Evolutionary conservation across 2,113 vertebrate species (phyloP), one percentile per base, ranked within the genome.

Genomic region (Lycocorax pyrrhopterus): DNA sequence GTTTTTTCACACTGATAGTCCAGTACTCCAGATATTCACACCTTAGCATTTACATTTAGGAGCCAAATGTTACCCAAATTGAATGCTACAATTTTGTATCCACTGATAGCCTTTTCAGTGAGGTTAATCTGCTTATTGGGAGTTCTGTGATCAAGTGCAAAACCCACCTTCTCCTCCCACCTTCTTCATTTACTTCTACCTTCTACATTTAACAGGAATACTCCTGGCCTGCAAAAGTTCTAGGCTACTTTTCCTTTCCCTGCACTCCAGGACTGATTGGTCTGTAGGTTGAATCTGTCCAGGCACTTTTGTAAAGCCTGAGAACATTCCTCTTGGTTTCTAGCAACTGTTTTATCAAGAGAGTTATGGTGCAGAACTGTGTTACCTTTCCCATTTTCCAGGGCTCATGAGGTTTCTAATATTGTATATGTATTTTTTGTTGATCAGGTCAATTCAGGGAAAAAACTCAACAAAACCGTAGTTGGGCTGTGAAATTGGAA

Each of bases 391-490:
- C 51, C 27, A 10, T 51, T 71, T 93, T 6, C 26, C 46, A 25
- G 26, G 16, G 20, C 6, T 55, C 15, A 0, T 32, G 73, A 75
- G n/a, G 30, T 44, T 86, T 89, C 68, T 60, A 21, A 35, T 12
- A 21, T 15, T 58, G 12, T 37, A 15, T 16, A 35, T 9, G 9
- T 53, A 14, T 43, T 63, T 55, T 80, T 71, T 86, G 22, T 53
- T 80, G 10, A 37, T 55, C 5, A 9, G 41, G 49, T 64, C 11
- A 46, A 22, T 67, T 68, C 30, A 84, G 33, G 21, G 13, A 35
- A 59, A 78, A 68, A 39, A 0, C 5, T 2, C 14, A 37, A 44
- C 6, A 22, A 58, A 59, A 32, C 6, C 1, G 0, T 43, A 67
- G 8, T 2, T 77, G 27, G 4, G 4, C 47, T 55, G 13, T 74